Evolutionary conservation across 2,888 invertebrate species (phyloP), one percentile per base, ranked within the genome.

Genomic region (Strigamia maritima): DNA sequence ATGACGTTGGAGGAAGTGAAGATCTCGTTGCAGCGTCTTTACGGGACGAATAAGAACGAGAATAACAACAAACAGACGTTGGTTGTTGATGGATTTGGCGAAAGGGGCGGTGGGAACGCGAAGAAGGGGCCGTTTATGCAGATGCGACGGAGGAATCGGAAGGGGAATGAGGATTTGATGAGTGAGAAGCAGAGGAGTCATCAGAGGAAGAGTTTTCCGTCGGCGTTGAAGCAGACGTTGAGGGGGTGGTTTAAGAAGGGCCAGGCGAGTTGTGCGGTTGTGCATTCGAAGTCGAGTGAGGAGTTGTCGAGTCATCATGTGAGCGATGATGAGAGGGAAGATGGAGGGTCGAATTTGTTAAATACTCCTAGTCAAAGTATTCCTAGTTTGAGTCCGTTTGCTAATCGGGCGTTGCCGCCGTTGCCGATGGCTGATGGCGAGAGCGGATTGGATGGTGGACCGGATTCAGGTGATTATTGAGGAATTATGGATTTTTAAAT

Each of bases 1-100:
- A 92, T 94, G 90, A 94, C 94, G 12, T 87, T 94, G 80, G 83
- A 83, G 79, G 83, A 83, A 79, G 83, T 83, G 24, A 81, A 81
- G 54, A 80, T 79, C 24, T 82, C 82, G 26, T 79, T 83, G 10
- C 80, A 79, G 6, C 80, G 77, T 26, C 79, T 75, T 60, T 80
- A 77, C 77, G 77, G 77, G 10, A 6, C 19, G 0, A 77, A 44
- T 26, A 35, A 19, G n/a, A 38, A 38, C 38, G 44, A 77, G 12
- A 49, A 28, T 10, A 77, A 40, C 10, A 28, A 38, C n/a, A 22
- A 44, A 8, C 22, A 19, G 49, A 40, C 8, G 44, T 2, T 19
- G 16, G 3, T n/a, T n/a, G n/a, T n/a, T n/a, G n/a, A n/a, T n/a
- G n/a, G n/a, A n/a, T n/a, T 22, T 1, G 10, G 16, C 2, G 76